Evolutionary conservation across 2,888 invertebrate species (phyloP).

Genomic region (Apamea monoglypha): DNA sequence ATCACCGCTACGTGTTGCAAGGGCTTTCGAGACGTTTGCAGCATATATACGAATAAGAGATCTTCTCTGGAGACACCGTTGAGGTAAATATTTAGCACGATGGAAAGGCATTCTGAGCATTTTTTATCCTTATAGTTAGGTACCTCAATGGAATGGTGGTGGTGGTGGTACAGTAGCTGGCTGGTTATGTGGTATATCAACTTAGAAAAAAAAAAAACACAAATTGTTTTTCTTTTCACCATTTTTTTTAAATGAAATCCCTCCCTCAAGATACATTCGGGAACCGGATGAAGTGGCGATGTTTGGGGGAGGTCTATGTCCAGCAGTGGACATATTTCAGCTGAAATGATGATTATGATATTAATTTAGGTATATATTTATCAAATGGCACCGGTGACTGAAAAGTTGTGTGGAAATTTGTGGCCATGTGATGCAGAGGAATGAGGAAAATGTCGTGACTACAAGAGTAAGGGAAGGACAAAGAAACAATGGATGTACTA

Average conservation of each 20-base stretch:
- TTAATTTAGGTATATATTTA: not conserved
- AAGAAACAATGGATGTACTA: too few relatives aligned
- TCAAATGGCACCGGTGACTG: not conserved
- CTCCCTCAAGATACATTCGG: too few relatives aligned
- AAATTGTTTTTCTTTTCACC: too few relatives aligned
- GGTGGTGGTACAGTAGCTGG: not conserved
- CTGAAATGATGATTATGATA: too few relatives aligned
- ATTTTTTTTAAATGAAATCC: too few relatives aligned
- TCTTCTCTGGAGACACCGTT: slow-evolving; percentile 6
- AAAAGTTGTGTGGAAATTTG: not conserved
- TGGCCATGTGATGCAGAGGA: not conserved
- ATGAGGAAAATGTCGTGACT: not conserved
- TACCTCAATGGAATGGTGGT: not conserved
- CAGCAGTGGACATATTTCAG: too few relatives aligned
- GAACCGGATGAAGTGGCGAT: too few relatives aligned
- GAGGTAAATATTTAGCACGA: slow-evolving; percentile 11
- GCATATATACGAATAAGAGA: slow-evolving; percentile 38
- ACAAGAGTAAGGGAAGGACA: too few relatives aligned
- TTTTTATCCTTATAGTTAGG: not conserved
- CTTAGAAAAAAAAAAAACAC: too few relatives aligned
- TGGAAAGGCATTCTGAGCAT: not conserved
- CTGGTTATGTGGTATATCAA: too few relatives aligned
- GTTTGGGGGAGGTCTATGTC: too few relatives aligned
- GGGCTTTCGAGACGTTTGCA: slow-evolving; percentile 36
- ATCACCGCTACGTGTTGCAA: slow-evolving; percentile 30